phyloP scores from a whole-genome alignment of 2,888 invertebrate species.

The Drosophila nr. perissopoda region DNA sequence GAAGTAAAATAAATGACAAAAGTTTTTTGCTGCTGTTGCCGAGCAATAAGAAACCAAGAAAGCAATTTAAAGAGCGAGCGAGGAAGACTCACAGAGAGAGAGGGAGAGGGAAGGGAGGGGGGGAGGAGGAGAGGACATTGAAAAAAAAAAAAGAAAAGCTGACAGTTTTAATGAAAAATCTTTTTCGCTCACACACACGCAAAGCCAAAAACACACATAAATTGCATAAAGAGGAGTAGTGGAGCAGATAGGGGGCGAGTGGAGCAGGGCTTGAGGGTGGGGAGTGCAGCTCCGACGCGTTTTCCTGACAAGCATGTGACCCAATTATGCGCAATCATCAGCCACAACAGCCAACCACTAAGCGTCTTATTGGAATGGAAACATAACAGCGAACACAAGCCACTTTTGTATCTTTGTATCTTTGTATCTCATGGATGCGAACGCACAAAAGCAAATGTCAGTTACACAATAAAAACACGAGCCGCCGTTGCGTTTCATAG shows the following conservation, averaged over 20 bases:
- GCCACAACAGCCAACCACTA: slow-evolving; percentile 33
- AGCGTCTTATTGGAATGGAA: slow-evolving; percentile 53
- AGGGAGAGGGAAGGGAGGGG: slow-evolving; percentile 23
- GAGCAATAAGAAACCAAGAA: slow-evolving; percentile 56
- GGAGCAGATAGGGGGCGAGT: neutral
- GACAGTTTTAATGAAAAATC: slow-evolving; percentile 77
- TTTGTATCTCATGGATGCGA: slow-evolving; percentile 49
- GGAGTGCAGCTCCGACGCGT: slow-evolving; percentile 30
- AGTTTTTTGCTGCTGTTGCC: slow-evolving; percentile 49
- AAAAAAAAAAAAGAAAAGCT: slow-evolving; percentile 54
- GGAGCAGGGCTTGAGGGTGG: neutral
- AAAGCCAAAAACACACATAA: slow-evolving; percentile 1
- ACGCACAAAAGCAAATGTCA: slow-evolving; percentile 70
- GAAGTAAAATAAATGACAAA: slow-evolving; percentile 63
- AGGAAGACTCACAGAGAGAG: neutral
- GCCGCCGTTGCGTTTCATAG: slow-evolving; percentile 39
- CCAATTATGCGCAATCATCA: slow-evolving; percentile 77
- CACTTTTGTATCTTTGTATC: slow-evolving; percentile 70
- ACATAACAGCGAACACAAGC: slow-evolving; percentile 58
- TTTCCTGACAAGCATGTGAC: slow-evolving; percentile 79
- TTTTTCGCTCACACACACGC: slow-evolving; percentile 29
- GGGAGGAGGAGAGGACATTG: slow-evolving; percentile 7
- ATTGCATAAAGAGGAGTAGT: slow-evolving; percentile 19
- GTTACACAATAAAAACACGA: slow-evolving; percentile 66
- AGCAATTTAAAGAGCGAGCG: slow-evolving; percentile 61